Conservation (phyloP, 2,888 invertebrate genomes). For the Epinotia ramella region DNA sequence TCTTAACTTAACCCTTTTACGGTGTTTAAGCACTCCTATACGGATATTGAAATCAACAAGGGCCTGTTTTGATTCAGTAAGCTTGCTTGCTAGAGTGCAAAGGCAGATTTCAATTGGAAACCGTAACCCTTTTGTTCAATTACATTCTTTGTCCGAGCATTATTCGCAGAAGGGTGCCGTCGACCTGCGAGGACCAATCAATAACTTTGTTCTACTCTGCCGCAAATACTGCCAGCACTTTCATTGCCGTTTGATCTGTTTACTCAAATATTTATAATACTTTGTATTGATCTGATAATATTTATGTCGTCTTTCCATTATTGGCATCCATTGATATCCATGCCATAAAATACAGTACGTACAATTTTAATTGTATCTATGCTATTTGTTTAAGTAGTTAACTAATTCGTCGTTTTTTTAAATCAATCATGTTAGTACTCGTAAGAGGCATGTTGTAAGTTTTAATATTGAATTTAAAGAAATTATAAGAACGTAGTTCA, state of each 20-base stretch:
- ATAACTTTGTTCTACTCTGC: conserved; percentile 62
- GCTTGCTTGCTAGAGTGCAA: conserved; percentile 11
- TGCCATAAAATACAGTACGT: no score
- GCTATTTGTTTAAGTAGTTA: no score
- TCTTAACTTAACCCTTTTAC: conserved; percentile 24
- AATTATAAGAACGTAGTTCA: no score
- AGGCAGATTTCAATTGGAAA: conserved; percentile 11
- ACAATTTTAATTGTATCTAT: no score
- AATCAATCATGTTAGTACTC: no score
- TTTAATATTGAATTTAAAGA: no score
- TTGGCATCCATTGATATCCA: no score
- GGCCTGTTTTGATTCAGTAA: conserved; percentile 10
- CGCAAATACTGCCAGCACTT: conserved; percentile 50
- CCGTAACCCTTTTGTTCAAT: conserved; percentile 56
- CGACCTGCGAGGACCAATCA: conserved; percentile 68
- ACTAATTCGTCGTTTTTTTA: no score
- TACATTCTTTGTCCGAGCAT: conserved; percentile 60
- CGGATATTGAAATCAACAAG: conserved; percentile 7
- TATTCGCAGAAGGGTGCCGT: conserved; percentile 65
- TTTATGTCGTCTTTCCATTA: no score
- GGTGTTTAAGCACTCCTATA: conserved; percentile 18
- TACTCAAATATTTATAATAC: conserved; percentile 6
- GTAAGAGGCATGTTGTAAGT: no score
- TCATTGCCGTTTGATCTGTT: conserved; percentile 18
- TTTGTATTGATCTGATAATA: background rate